Base-by-base conservation (phyloP, 1,140 invertebrate genomes). In the Delia radicum region DNA sequence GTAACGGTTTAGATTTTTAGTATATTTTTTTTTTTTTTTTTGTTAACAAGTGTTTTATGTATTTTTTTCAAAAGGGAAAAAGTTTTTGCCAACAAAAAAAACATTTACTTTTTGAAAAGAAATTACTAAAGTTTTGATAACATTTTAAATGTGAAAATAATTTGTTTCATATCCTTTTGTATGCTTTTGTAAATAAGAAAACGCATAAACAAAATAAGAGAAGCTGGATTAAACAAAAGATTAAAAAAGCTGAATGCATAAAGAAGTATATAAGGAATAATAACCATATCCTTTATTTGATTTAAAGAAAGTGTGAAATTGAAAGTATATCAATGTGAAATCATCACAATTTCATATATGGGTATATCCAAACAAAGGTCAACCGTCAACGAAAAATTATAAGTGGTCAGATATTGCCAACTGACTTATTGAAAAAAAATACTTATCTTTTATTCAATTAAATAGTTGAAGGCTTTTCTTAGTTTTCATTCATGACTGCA, bases 71-170 rank as follows among this genome's bases (percentile, higher is more conserved):
- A 55, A 55, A 55, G 7, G 18, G n/a, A 18, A 24, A 33, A 33
- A 18, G n/a, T 33, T 12, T 33, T 33, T 18, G 46, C 7, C 1
- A 42, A 42, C n/a, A 55, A 55, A 55, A 55, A 3, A 18, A 48
- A n/a, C n/a, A 48, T 48, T 48, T 48, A 21, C 3, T 55, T 55
- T 55, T 55, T 55, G 46, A 18, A 18, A 55, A 55, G 46, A 55
- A 55, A 55, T 55, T 55, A 55, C 46, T 18, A 55, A 55, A 55
- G 46, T 55, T 55, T 55, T 55, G 46, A 55, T 55, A 55, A 55
- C 46, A 55, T 55, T 55, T 55, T 55, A 55, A 55, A 55, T 55
- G 46, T 55, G 46, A 55, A 55, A 55, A 55, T 55, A 55, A n/a
- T 55, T 18, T 55, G 3, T 55, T 55, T 21, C 15, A 18, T 55